Evolutionary conservation across 2,888 invertebrate genomes (phyloP), one percentile per base, ranked within the genome.

Genomic region (Malacosoma neustria): DNA sequence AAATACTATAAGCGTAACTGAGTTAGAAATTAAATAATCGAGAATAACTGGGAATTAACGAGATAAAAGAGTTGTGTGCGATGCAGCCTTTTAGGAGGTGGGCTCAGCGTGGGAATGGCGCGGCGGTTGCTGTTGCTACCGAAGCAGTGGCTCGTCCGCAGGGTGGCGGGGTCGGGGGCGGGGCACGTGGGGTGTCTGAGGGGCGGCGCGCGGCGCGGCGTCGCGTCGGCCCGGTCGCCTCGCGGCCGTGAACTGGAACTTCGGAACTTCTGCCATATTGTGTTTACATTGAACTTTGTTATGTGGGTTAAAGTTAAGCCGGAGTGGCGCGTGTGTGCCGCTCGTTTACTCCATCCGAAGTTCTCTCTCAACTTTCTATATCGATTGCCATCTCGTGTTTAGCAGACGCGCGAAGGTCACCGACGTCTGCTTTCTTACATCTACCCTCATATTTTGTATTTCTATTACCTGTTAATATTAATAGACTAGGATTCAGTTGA

Each of bases 221-320:
- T 43, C 51, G 51, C 51, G 51, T 53, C 58, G 56, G 60, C 60
- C 55, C 54, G 55, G 55, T 56, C 65, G 60, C 64, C 62, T 60
- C 69, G 74, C 82, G 84, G 77, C 84, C 84, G 74, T 84, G 84
- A 82, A 84, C 84, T 77, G 84, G 67, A 73, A 80, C 77, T 80
- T 81, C 63, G 70, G 57, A 80, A 81, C 80, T 81, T 81, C 73
- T 71, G 70, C 69, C 77, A 79, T 82, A 84, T 85, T 84, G 84
- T 85, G 85, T 85, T 85, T 85, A 84, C 84, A 84, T 81, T 81
- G 74, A 85, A 85, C 85, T 85, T 84, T 81, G 84, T 84, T 82
- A 85, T 85, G 81, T 85, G 84, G 85, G 85, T 85, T 85, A 85
- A 85, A 85, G 85, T 85, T 79, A 84, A 85, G 72, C 72, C 70